phyloP scores from a whole-genome alignment of 53 echinoderm and acorn worm genomes.

The Holothuria leucospilota region DNA sequence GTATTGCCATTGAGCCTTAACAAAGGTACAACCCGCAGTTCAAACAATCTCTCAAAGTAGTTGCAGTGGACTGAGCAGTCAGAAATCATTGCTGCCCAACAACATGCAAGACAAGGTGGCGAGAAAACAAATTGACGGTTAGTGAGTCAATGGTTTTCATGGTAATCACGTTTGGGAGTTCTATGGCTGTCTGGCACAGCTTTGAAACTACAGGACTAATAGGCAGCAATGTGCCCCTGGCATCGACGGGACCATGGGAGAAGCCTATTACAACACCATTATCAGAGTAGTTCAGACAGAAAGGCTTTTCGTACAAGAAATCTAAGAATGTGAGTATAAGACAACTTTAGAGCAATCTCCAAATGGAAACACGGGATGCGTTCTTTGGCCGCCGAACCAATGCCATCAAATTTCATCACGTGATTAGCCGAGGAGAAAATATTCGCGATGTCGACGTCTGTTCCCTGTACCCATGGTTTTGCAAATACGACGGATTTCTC shows the following conservation, averaged over 20 bases:
- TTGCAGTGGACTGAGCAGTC: conserved; percentile 25
- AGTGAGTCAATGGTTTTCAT: conserved; percentile 11
- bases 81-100: conserved; percentile 15
- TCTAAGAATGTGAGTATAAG: neutral
- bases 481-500: conserved; percentile 61
- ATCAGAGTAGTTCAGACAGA: neutral
- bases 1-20: neutral
- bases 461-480: conserved; percentile 64
- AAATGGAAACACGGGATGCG: conserved; percentile 54
- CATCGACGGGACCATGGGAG: neutral
- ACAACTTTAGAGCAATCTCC: conserved; percentile 12
- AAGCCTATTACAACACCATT: neutral
- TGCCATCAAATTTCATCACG: conserved; percentile 42
- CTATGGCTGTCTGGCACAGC: conserved; percentile 60
- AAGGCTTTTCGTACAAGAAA: neutral
- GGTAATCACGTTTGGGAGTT: conserved; percentile 43
- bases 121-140: conserved; percentile 18
- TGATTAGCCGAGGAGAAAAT: conserved; percentile 16
- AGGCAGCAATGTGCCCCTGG: neutral
- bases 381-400: conserved; percentile 64
- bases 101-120: conserved; percentile 45
- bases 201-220: conserved; percentile 8
- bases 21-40: too few species aligned
- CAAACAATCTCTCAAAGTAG: conserved; percentile 21
- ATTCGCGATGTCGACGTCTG: conserved; percentile 68